Evolutionary conservation across 2,888 invertebrate genomes (phyloP), one percentile per base, ranked within the genome.

Genomic region (Drosophila macrothrix): DNA sequence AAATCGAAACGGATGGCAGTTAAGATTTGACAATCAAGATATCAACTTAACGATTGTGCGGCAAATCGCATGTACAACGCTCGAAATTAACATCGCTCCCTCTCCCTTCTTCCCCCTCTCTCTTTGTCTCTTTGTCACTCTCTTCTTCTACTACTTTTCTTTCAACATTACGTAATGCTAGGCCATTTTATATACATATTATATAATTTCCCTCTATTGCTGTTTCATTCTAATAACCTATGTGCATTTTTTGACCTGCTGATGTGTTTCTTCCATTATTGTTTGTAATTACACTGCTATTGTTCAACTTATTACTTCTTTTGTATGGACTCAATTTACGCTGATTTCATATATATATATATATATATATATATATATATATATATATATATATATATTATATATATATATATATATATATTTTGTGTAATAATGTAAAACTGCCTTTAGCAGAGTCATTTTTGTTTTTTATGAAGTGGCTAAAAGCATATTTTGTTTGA

Each of bases 1-100:
- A 78, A 78, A 78, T 78, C 78, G 78, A 78, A 78, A 80, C 77
- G 77, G 72, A 60, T 65, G 72, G 78, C 37, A 76, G 78, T 78
- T 80, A 78, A 78, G 78, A 78, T 78, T 68, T 60, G 81, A 80
- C 59, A 61, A 68, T 64, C 72, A 63, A 78, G 81, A 78, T 78
- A 76, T 80, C 77, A 63, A 56, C 59, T 72, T 80, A 78, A 78
- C 77, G 81, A 80, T 80, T 80, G 56, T 53, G 39, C 62, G 65
- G 63, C 53, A 54, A 58, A 60, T 55, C 76, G 60, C 66, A 67
- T 50, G 33, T 31, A 76, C 28, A 33, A 39, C 69, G 58, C 35
- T 59, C 29, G 55, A 67, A 79, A 75, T 77, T 68, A 76, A 76
- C 75, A 43, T 59, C n/a, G 25, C 67, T 29, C 14, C 22, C 12